Base-by-base conservation (phyloP, 2,797 vertebrate genomes). In the Peromyscus attwateri region DNA sequence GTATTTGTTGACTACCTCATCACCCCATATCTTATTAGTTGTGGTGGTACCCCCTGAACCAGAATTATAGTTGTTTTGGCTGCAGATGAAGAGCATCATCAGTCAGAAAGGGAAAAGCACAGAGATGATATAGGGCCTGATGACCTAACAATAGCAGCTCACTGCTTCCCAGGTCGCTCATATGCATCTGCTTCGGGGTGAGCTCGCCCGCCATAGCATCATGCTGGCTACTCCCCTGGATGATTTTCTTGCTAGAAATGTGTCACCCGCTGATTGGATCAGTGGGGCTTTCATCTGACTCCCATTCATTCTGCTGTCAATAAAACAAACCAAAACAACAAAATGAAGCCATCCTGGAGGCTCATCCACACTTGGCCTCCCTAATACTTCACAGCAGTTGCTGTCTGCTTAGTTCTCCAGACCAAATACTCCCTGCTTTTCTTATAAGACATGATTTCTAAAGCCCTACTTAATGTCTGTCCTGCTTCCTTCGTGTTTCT, bases 31-130 rank as follows among this genome's bases (percentile, higher is more conserved):
- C 27, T 52, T 77, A 21, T 81, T 68, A 60, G n/a, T 88, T 60
- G 57, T 64, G 11, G 31, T 19, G 17, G 9, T 70, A 16, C 46
- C 23, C 3, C 83, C 29, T 93, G 17, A 95, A 68, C 43, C 37
- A 93, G 34, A 57, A 43, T 81, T 87, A n/a, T 66, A 76, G 34
- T 71, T 57, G 76, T 27, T 81, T 85, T 89, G 80, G 23, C 25
- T 31, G 0, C 6, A 37, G 87, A 27, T 66, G 77, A 94, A 88
- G 60, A 87, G 12, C 80, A 70, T 81, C 13, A 3, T 84, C 66
- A 81, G 62, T 89, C 76, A 80, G 70, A 92, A 84, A 88, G 70
- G 89, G 80, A 40, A 70, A 91, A 77, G 73, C 34, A 3, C 34
- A 91, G 55, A 16, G 14, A 55, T 70, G 60, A 62, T 52, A 43